Evolutionary conservation across 1,140 invertebrate genomes (phyloP).

Genomic region (Hypothenemus hampei): DNA sequence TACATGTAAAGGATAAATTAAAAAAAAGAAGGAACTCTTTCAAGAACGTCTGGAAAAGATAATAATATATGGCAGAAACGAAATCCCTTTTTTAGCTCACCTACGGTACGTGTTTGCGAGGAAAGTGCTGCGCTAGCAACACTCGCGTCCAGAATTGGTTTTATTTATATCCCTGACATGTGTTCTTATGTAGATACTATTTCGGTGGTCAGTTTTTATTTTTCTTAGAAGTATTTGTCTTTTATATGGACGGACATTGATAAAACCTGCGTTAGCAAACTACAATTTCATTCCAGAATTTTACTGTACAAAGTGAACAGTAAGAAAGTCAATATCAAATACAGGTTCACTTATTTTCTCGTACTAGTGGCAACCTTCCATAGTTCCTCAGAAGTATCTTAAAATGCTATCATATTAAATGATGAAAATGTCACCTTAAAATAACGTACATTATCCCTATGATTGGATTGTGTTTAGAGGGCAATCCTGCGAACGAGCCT

Average conservation of each 20-base stretch:
- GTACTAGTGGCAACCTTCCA: no score
- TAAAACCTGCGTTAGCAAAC: no score
- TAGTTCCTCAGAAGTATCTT: no score
- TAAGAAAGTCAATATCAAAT: no score
- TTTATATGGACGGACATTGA: no score
- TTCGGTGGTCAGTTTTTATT: conserved; percentile 43
- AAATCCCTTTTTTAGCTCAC: conserved; percentile 20
- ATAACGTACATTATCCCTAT: conserved; percentile 29
- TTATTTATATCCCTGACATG: conserved; percentile 45
- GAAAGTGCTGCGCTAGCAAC: conserved; percentile 35
- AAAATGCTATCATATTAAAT: not conserved
- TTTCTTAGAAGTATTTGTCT: no score
- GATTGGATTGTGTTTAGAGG: conserved; percentile 47
- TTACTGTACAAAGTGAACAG: no score
- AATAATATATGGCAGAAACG: conserved; percentile 19
- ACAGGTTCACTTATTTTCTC: no score
- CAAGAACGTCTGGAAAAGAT: no score
- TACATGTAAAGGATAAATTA: no score
- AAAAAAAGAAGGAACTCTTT: no score
- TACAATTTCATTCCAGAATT: no score
- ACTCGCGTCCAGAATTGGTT: conserved; percentile 35
- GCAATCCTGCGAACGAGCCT: conserved; percentile 42
- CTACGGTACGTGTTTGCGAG: conserved; percentile 34
- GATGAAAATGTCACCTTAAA: conserved; percentile 4
- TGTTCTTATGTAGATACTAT: conserved; percentile 44